These are phyloP conservation scores for Laspeyria flexula DNA, from an alignment of 2,888 invertebrate species.

Conservation along the genomic window DNA sequence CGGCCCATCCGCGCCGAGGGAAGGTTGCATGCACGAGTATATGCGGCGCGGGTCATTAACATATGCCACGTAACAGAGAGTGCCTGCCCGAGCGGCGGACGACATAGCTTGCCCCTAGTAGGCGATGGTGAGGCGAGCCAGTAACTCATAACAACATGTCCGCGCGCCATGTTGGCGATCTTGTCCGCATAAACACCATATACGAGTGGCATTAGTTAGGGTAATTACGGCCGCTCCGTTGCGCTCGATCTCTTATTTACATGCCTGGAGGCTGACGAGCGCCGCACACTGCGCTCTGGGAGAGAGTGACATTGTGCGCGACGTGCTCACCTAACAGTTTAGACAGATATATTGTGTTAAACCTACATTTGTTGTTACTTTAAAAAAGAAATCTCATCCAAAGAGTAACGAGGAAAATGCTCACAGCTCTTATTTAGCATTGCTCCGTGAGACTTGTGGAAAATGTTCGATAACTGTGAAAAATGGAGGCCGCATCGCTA, in stretches of 20 bases:
- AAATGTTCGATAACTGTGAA: conserved; percentile 80
- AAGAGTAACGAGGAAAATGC: conserved; percentile 50
- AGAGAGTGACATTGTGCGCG: too few relatives aligned
- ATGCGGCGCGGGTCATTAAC: conserved; percentile 30
- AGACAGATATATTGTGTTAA: too few relatives aligned
- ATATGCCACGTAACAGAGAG: conserved; percentile 31
- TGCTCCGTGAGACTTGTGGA: conserved; percentile 51
- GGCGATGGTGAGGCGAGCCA: conserved; percentile 40
- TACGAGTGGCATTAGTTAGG: conserved; percentile 52
- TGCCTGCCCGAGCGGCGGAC: conserved; percentile 8
- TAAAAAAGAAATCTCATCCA: conserved; percentile 15
- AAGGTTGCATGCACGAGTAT: conserved; percentile 19
- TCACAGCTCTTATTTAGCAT: conserved; percentile 70
- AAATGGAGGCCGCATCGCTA: conserved; percentile 71
- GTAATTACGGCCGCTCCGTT: conserved; percentile 39
- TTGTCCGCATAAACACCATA: conserved; percentile 48
- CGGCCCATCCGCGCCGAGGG: too few relatives aligned
- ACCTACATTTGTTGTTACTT: too few relatives aligned
- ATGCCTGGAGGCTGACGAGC: conserved; percentile 39
- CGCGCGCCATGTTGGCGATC: conserved; percentile 38
- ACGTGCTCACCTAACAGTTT: too few relatives aligned
- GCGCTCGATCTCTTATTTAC: conserved; percentile 51
- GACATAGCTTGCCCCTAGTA: conserved; percentile 25
- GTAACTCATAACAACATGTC: conserved; percentile 35
- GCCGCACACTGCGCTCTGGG: neutral